A percentile compares a stretch with the other conserved stretches of the same genome.
These are phyloP conservation scores for Chrysolina haemoptera DNA, from an alignment of 2,888 invertebrate genomes.

Conservation along the genomic window DNA sequence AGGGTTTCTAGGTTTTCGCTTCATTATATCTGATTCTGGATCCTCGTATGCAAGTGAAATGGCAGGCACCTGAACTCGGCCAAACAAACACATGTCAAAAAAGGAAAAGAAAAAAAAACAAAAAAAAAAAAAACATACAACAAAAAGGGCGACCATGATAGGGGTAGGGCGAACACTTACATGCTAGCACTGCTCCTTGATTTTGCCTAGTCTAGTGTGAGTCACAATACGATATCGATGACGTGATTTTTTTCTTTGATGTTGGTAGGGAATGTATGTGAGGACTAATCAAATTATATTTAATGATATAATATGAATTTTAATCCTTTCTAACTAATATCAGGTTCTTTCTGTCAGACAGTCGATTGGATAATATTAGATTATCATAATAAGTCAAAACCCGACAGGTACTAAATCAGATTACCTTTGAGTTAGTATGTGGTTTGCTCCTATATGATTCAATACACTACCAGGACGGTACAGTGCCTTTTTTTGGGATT, in stretches of 20 bases:
- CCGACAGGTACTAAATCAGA: too few relatives aligned
- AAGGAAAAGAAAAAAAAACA: slow-evolving; percentile 47
- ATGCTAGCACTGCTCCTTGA: slow-evolving; percentile 66
- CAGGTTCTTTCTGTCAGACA: too few relatives aligned
- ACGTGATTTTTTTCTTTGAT: slow-evolving; percentile 35
- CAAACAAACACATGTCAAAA: slow-evolving; percentile 69
- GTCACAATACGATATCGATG: slow-evolving; percentile 45
- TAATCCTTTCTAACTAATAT: too few relatives aligned
- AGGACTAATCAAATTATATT: too few relatives aligned
- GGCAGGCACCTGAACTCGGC: slow-evolving; percentile 88
- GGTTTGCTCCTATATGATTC: too few relatives aligned
- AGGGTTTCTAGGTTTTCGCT: slow-evolving; percentile 97
- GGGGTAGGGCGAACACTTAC: slow-evolving; percentile 59
- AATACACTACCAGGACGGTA: too few relatives aligned
- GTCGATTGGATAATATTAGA: too few relatives aligned
- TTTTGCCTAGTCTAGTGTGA: slow-evolving; percentile 57
- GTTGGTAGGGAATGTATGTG: slow-evolving; percentile 32
- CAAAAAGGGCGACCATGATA: slow-evolving; percentile 52
- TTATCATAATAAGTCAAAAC: too few relatives aligned
- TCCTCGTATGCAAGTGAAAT: slow-evolving; percentile 98
- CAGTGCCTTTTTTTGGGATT: too few relatives aligned
- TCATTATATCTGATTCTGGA: slow-evolving; percentile 99
- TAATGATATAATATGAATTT: too few relatives aligned
- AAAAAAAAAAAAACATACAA: slow-evolving; percentile 32
- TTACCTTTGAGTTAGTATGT: too few relatives aligned